Base-by-base conservation (phyloP, 2,113 vertebrate species). In the Pseudorhombus dupliciocellatus region DNA sequence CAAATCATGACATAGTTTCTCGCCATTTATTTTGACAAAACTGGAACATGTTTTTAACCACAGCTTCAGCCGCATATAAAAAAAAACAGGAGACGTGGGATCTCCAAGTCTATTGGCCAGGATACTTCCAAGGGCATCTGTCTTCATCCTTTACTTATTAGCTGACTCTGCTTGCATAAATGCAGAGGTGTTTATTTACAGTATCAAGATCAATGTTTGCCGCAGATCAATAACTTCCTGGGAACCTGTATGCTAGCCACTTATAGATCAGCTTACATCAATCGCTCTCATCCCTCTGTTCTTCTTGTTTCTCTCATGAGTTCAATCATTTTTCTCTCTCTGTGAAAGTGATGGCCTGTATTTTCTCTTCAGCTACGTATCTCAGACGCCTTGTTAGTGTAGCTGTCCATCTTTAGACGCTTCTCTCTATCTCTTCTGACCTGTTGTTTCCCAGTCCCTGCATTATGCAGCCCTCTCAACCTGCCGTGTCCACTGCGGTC, bases 191-290 rank as follows among this genome's bases (percentile, higher is more conserved):
- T 87, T 88, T 89, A 81, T 89, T 87, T 84, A 88, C 34, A 15
- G 79, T 76, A 73, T 87, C 69, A 46, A 79, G 66, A 89, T 92
- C 88, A 79, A 87, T 85, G 59, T 18, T 20, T 28, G 60, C 69
- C 76, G 82, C 54, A 50, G 70, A 84, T 91, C 90, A 75, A 90
- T 90, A 85, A 31, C 58, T 65, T 84, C 81, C 78, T 75, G 84
- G 59, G 83, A 87, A 75, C 66, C 61, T 75, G 70, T 53, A 72
- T 69, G 73, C 69, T 62, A 24, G 75, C 59, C 40, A 55, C 66
- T 64, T 87, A 84, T 77, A 83, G 78, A 90, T 80, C 69, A 44
- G 55, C 55, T 55, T 60, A 37, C 83, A 89, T 85, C 77, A 88
- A 80, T 88, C 76, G 46, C 57, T 76, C 46, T 70, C 64, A 72